A percentile compares a stretch with the other conserved stretches of the same genome.
phyloP scores from a whole-genome alignment of 2,888 invertebrate species.

The Cyaniris semiargus region DNA sequence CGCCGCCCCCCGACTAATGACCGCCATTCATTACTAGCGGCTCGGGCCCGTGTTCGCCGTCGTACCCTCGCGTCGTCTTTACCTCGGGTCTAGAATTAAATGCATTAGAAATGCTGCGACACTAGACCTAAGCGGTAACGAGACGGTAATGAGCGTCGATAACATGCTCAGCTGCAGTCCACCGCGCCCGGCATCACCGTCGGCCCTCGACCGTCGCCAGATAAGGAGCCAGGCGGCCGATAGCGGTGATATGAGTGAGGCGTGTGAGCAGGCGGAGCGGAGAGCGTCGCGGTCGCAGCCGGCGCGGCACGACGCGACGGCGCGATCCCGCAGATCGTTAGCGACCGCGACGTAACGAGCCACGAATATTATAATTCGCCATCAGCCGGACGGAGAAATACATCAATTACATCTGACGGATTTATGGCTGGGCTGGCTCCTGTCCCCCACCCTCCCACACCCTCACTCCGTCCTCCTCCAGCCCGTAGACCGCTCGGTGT shows the following conservation, averaged over 20 bases:
- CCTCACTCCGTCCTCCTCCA: background rate
- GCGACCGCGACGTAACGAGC: constrained; percentile 40
- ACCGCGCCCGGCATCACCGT: background rate
- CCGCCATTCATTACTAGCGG: constrained; percentile 18
- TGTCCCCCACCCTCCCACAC: background rate
- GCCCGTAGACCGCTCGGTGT: background rate
- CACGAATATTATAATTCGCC: constrained; percentile 46
- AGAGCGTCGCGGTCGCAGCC: background rate
- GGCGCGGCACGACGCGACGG: too few relatives aligned
- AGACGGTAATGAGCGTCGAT: background rate
- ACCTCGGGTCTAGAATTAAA: background rate
- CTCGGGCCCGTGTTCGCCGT: constrained; percentile 7
- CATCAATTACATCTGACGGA: constrained; percentile 14
- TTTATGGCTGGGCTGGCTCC: constrained; percentile 14
- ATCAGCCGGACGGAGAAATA: constrained; percentile 29
- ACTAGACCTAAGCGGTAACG: background rate
- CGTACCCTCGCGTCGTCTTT: background rate
- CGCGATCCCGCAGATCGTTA: constrained; percentile 35
- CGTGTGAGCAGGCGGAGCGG: background rate
- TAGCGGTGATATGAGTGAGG: background rate
- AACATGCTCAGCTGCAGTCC: background rate
- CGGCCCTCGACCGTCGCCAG: background rate
- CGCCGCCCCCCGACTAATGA: constrained; percentile 28
- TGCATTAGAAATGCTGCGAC: background rate
- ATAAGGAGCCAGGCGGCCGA: background rate